Conservation (phyloP, 1,140 invertebrate genomes). For the Anastrepha obliqua region DNA sequence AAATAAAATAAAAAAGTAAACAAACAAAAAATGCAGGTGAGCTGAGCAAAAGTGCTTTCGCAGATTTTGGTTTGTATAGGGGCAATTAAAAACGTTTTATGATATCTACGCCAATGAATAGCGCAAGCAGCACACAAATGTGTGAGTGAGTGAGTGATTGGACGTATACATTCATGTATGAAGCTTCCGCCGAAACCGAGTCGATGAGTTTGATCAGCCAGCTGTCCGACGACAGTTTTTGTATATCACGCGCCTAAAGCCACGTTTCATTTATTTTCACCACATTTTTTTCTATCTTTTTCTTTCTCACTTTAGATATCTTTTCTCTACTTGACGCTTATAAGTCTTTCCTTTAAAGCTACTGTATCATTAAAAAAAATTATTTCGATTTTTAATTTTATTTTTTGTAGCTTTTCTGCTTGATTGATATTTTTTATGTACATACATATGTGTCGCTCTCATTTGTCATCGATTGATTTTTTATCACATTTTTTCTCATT, state of each 20-base stretch:
- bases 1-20: background rate
- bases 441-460: background rate
- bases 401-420: background rate
- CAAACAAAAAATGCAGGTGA: background rate
- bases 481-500: background rate
- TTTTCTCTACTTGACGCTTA: background rate
- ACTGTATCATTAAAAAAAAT: background rate
- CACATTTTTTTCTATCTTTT: background rate
- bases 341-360: background rate
- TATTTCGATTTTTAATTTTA: background rate
- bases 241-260: background rate
- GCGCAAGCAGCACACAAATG: background rate
- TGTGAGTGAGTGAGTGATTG: no score
- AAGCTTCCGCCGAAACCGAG: background rate
- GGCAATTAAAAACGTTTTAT: slow-evolving; percentile 33
- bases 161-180: background rate
- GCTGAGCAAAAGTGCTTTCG: background rate
- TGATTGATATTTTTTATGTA: slow-evolving; percentile 18
- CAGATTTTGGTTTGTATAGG: background rate
- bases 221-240: background rate
- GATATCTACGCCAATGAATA: background rate
- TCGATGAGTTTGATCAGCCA: background rate
- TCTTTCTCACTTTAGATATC: background rate
- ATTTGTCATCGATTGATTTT: background rate
- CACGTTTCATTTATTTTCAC: background rate